Conservation (phyloP, 1,140 invertebrate species). For the Hestina assimilis region DNA sequence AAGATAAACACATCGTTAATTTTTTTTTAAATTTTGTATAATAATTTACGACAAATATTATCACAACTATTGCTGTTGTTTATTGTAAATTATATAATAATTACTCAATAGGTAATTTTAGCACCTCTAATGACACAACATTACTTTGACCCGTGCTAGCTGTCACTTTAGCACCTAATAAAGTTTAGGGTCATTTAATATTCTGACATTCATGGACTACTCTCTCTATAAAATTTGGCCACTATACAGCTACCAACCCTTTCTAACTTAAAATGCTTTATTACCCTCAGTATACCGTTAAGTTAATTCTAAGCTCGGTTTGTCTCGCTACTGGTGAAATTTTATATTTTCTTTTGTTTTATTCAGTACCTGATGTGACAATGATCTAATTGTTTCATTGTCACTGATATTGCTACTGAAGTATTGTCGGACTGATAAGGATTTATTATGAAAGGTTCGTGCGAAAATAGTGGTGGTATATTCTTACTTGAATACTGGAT, state of each 20-base stretch:
- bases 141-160: neutral
- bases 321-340: constrained; percentile 38
- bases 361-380: constrained; percentile 19
- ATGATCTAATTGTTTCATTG: constrained; percentile 36
- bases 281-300: constrained; percentile 19
- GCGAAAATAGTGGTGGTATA: too few species aligned
- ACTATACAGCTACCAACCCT: constrained; percentile 41
- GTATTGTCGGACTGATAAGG: constrained; percentile 14
- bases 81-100: too few species aligned
- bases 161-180: constrained; percentile 11
- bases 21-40: too few species aligned
- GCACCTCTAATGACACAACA: neutral
- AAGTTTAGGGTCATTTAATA: constrained; percentile 3
- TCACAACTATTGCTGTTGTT: too few species aligned
- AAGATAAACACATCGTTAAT: too few species aligned
- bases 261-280: constrained; percentile 19
- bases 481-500: too few species aligned
- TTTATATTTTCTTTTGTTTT: constrained; percentile 31
- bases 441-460: neutral
- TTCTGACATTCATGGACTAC: constrained; percentile 6
- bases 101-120: too few species aligned
- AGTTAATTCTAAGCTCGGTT: constrained; percentile 22
- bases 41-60: too few species aligned
- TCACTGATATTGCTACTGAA: constrained; percentile 19
- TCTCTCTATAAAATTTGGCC: constrained; percentile 39